Evolutionary conservation across 2,113 vertebrate species (phyloP).

Genomic region (Eulemur macaco): DNA sequence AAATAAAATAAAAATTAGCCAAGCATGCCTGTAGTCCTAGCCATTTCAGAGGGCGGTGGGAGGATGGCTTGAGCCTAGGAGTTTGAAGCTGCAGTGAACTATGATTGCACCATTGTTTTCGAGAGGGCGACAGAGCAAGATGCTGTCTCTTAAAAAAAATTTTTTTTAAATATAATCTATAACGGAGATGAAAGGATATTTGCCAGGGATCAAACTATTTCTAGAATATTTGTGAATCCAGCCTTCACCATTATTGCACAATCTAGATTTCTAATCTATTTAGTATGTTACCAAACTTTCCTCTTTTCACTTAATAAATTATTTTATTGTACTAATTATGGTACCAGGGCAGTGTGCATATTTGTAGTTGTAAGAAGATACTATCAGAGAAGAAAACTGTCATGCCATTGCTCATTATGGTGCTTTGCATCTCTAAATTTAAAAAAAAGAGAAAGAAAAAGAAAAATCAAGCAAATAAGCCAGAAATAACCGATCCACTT

Average conservation of each 20-base stretch:
- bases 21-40: no score
- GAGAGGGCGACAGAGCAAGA: no score
- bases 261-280: background rate
- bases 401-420: background rate
- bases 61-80: no score
- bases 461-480: background rate
- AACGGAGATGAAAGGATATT: background rate
- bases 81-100: no score
- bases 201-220: background rate
- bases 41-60: no score
- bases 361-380: background rate
- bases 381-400: background rate
- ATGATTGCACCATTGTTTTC: no score
- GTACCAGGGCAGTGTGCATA: background rate
- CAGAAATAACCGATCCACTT: background rate
- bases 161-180: no score
- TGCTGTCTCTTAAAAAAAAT: no score
- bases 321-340: background rate
- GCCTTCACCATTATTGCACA: background rate
- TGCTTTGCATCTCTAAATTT: slow-evolving; percentile 6
- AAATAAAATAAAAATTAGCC: no score
- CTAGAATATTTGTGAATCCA: background rate
- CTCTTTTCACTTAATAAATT: slow-evolving; percentile 2
- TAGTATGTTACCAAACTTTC: background rate
- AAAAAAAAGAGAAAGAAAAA: background rate